Evolutionary conservation across 64 coral and sea anemone genomes (phyloP).

Genomic region (Dendronephthya gigantea): DNA sequence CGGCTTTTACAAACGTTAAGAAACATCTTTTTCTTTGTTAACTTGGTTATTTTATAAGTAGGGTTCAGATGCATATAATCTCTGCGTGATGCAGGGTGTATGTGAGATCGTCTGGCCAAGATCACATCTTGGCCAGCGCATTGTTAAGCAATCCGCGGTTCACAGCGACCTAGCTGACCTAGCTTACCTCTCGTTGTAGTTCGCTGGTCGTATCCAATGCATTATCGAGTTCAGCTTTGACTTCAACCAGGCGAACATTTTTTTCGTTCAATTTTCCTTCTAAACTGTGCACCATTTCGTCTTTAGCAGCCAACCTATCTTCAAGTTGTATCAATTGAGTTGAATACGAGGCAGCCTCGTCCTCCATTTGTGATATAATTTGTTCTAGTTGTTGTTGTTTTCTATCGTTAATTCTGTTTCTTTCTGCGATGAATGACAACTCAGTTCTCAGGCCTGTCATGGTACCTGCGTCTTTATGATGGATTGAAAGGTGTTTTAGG

Average conservation of each 20-base stretch:
- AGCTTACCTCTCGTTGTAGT: conserved; percentile 73
- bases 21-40: too few relatives aligned
- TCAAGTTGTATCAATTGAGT: conserved; percentile 77
- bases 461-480: conserved; percentile 53
- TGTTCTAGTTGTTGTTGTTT: conserved; percentile 92
- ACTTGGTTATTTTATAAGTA: too few relatives aligned
- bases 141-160: too few relatives aligned
- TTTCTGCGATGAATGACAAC: conserved; percentile 79
- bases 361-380: conserved; percentile 66
- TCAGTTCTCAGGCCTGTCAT: conserved; percentile 85
- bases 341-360: conserved; percentile 66
- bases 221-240: conserved; percentile 67
- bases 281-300: conserved; percentile 58
- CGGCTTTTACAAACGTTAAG: too few relatives aligned
- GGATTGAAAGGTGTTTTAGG: not conserved
- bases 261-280: conserved; percentile 76
- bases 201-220: conserved; percentile 50
- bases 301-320: conserved; percentile 76
- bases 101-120: too few relatives aligned
- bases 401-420: conserved; percentile 88
- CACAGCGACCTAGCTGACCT: not conserved
- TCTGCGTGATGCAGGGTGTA: too few relatives aligned
- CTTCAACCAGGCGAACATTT: conserved; percentile 77
- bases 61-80: too few relatives aligned
- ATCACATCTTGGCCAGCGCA: too few relatives aligned